Conservation (phyloP, 2,113 vertebrate species). For the Propithecus coquereli region DNA sequence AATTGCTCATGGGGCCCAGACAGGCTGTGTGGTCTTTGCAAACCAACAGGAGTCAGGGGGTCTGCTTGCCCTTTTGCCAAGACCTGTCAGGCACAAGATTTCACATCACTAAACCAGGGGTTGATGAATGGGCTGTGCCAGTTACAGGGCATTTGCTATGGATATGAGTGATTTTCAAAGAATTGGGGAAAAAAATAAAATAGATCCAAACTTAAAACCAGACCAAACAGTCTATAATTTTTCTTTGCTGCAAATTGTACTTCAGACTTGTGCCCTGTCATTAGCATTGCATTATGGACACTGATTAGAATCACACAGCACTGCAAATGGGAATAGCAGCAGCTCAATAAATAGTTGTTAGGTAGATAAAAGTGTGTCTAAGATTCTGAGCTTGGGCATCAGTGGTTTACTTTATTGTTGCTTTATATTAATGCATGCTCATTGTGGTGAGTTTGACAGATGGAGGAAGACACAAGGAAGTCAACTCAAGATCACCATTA, state of each 20-base stretch:
- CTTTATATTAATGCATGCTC: not conserved
- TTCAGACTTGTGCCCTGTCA: not conserved
- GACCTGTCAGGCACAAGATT: not conserved
- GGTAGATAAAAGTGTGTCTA: not conserved
- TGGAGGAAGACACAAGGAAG: not conserved
- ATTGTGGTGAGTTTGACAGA: not conserved
- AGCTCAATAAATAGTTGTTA: not conserved
- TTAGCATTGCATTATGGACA: not conserved
- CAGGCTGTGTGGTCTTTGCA: not conserved
- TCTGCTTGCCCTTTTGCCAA: not conserved
- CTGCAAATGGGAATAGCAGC: not conserved
- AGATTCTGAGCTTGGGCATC: not conserved
- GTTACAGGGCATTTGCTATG: not conserved
- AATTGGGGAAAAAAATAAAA: not conserved
- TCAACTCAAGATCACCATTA: not conserved
- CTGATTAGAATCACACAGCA: not conserved
- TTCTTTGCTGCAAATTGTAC: not conserved
- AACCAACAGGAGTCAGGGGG: not conserved
- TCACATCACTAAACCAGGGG: not conserved
- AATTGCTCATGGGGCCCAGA: not conserved
- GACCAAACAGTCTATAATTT: not conserved
- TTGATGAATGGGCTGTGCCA: not conserved
- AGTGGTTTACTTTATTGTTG: not conserved
- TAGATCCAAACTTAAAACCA: not conserved
- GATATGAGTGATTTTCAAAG: slow-evolving; percentile 14